These are phyloP conservation scores for Abrostola tripartita DNA, from an alignment of 2,888 invertebrate species.

Conservation along the genomic window DNA sequence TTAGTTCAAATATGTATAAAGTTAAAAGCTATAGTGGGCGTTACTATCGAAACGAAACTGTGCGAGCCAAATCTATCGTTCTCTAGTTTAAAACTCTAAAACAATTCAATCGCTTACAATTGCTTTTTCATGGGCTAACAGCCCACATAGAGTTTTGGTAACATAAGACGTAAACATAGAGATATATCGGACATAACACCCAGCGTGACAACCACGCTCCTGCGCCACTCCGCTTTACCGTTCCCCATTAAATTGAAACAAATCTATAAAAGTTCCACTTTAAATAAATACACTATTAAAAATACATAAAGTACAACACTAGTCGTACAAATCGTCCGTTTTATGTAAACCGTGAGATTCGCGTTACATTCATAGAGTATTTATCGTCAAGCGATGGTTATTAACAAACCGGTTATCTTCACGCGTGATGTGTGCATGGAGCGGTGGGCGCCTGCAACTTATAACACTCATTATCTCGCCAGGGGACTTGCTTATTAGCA, in stretches of 20 bases:
- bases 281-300: slow-evolving; percentile 76
- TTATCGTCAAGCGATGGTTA: slow-evolving; percentile 55
- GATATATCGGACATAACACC: slow-evolving; percentile 63
- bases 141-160: slow-evolving; percentile 66
- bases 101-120: slow-evolving; percentile 50
- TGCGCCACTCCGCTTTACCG: slow-evolving; percentile 53
- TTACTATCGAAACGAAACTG: slow-evolving; percentile 15
- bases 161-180: slow-evolving; percentile 69
- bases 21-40: slow-evolving; percentile 20
- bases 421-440: slow-evolving; percentile 45
- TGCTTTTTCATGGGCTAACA: slow-evolving; percentile 53
- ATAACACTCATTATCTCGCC: slow-evolving; percentile 71
- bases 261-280: slow-evolving; percentile 68
- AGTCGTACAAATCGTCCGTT: slow-evolving; percentile 61
- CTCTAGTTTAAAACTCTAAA: slow-evolving; percentile 30
- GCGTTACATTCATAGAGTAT: slow-evolving; percentile 69
- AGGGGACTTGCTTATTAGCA: slow-evolving; percentile 72
- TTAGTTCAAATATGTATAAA: slow-evolving; percentile 10
- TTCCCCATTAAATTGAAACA: slow-evolving; percentile 65
- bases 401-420: slow-evolving; percentile 61
- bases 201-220: slow-evolving; percentile 66
- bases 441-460: slow-evolving; percentile 61
- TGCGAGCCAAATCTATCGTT: slow-evolving; percentile 22
- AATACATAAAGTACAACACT: slow-evolving; percentile 65
- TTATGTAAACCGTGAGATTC: slow-evolving; percentile 61